Base-by-base conservation (phyloP, 2,888 invertebrate genomes). In the Lasioglossum figueresi region DNA sequence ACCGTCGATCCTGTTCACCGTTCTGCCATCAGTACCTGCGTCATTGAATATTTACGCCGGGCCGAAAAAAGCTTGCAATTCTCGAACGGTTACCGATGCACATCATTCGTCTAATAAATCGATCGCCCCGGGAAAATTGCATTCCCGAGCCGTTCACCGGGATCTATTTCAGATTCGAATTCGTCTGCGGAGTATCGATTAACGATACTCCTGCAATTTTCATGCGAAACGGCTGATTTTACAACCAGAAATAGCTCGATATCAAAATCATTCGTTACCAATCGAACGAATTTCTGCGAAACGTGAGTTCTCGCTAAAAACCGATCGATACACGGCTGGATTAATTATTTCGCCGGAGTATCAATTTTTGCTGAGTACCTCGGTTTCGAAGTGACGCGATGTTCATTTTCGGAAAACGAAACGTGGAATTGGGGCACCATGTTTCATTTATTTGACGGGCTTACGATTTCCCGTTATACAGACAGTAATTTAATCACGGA, bases 1-100 rank as follows among this genome's bases (percentile, higher is more conserved):
- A 27, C 31, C 16, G 34, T 14, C 31, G 59, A 59, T 27, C 59
- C 27, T 14, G 27, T 27, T 59, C 27, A 59, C 8, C 59, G 27
- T n/a, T 19, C 52, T 10, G 52, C n/a, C 23, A 10, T 3, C 52
- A 2, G 52, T 23, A 10, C n/a, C 52, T 23, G 10, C 3, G 3
- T 4, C 56, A 16, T 68, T 52, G 70, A 74, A 31, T 70, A 82
- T 77, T 77, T 82, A n/a, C 23, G 14, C 66, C 3, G 8, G 3
- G 3, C 0, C 14, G 72, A 19, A 40, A 63, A n/a, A 68, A 45
- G 34, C 19, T 34, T 45, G 31, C 72, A 43, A 72, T 34, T 59
- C 14, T 68, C 23, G n/a, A 68, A 10, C 5, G 27, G 34, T 27
- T 8, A 34, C 66, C 66, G 6, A 8, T 16, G 34, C 8, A 6